Conservation (phyloP, 2,113 vertebrate species). For the Oreochromis spilurus region DNA sequence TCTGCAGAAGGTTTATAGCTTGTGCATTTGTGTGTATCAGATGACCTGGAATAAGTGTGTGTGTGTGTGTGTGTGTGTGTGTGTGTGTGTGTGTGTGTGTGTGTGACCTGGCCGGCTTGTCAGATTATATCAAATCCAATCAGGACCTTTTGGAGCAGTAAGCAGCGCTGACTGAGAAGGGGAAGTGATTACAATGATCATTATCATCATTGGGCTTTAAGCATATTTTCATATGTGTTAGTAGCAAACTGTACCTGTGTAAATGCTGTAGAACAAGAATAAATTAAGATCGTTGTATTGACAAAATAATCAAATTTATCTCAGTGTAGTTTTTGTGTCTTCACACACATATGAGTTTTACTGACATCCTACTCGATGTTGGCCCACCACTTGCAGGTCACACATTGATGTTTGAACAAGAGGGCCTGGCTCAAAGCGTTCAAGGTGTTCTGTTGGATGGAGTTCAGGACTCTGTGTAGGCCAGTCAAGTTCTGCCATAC, state of each 20-base stretch:
- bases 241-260: not conserved
- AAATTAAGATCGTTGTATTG: not conserved
- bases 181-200: not conserved
- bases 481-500: too few species aligned
- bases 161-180: not conserved
- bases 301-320: not conserved
- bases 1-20: not conserved
- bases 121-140: conserved; percentile 65
- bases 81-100: not conserved
- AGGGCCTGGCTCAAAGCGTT: too few species aligned
- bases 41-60: conserved; percentile 1
- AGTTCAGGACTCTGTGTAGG: too few species aligned
- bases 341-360: not conserved
- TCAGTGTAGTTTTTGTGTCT: not conserved
- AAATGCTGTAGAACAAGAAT: not conserved
- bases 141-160: not conserved
- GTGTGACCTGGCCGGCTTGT: conserved; percentile 27
- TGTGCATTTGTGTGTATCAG: not conserved
- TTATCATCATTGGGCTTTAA: not conserved
- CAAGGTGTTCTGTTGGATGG: too few species aligned
- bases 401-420: not conserved
- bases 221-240: not conserved
- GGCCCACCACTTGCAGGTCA: not conserved
- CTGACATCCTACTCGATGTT: not conserved
- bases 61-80: not conserved